A percentile compares a stretch with the other conserved stretches of the same genome.
Conservation (phyloP, 2,888 invertebrate species). For the Netelia virgata region DNA sequence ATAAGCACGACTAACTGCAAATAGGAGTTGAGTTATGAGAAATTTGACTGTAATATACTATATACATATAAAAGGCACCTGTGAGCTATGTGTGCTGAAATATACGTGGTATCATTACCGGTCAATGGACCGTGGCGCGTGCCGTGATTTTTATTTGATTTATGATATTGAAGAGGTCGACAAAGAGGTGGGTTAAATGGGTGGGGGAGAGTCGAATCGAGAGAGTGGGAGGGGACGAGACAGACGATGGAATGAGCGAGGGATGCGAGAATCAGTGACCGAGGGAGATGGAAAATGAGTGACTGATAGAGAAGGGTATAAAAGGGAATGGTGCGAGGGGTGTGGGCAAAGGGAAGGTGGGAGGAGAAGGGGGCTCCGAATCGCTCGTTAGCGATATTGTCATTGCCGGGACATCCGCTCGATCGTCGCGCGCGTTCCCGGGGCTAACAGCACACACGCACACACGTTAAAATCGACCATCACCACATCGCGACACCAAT, state of each 20-base stretch:
- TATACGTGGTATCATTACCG: slow-evolving; percentile 64
- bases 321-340: slow-evolving; percentile 36
- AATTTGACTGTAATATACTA: neutral
- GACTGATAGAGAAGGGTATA: slow-evolving; percentile 61
- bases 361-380: slow-evolving; percentile 71
- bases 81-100: slow-evolving; percentile 39
- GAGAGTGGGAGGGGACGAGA: slow-evolving; percentile 20
- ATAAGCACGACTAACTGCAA: neutral
- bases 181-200: slow-evolving; percentile 34
- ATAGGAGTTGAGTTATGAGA: slow-evolving; percentile 5
- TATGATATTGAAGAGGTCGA: slow-evolving; percentile 69
- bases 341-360: slow-evolving; percentile 35
- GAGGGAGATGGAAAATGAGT: slow-evolving; percentile 56
- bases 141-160: slow-evolving; percentile 73
- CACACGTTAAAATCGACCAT: slow-evolving; percentile 53
- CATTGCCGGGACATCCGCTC: slow-evolving; percentile 77
- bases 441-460: slow-evolving; percentile 19
- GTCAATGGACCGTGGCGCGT: slow-evolving; percentile 65
- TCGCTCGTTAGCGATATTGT: slow-evolving; percentile 82
- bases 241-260: slow-evolving; percentile 51
- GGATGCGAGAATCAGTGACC: slow-evolving; percentile 57
- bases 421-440: slow-evolving; percentile 67
- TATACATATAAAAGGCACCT: slow-evolving; percentile 48
- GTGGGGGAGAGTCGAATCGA: slow-evolving; percentile 4
- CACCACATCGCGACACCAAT: slow-evolving; percentile 46